Evolutionary conservation across 2,888 invertebrate species (phyloP).

Genomic region (Antheraea assamensis): DNA sequence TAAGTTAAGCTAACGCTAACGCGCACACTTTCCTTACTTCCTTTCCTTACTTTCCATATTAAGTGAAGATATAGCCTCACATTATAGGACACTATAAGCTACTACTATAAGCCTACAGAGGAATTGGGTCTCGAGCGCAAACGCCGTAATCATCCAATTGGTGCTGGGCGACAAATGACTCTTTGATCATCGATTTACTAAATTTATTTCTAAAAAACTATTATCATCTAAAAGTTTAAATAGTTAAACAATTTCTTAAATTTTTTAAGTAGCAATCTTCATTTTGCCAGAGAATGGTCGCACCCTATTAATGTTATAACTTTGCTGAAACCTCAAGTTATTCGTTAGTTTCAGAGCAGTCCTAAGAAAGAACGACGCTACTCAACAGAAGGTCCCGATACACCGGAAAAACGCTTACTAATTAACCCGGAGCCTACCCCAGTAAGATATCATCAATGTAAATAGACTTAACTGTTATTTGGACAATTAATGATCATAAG

Average conservation of each 20-base stretch:
- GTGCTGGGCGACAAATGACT: neutral
- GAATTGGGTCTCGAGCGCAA: neutral
- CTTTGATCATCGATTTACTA: neutral
- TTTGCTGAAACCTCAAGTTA: neutral
- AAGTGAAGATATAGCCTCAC: neutral
- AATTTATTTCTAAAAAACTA: neutral
- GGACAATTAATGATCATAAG: constrained; percentile 13
- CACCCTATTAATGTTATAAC: neutral
- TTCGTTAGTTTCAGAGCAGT: constrained; percentile 74
- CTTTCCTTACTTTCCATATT: no score
- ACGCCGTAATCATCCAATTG: neutral
- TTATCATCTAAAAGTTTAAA: neutral
- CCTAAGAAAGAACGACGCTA: constrained; percentile 75
- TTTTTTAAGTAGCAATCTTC: neutral
- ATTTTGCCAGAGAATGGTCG: neutral
- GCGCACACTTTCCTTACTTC: no score
- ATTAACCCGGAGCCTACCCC: constrained; percentile 78
- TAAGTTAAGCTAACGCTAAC: neutral
- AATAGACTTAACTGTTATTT: constrained; percentile 9
- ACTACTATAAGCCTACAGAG: neutral
- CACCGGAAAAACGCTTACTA: constrained; percentile 80
- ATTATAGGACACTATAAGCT: neutral
- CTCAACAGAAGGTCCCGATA: constrained; percentile 69
- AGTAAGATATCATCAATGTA: constrained; percentile 62
- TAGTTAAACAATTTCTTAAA: neutral